Evolutionary conservation across 2,888 invertebrate species (phyloP).

Genomic region (Aphidius colemani): DNA sequence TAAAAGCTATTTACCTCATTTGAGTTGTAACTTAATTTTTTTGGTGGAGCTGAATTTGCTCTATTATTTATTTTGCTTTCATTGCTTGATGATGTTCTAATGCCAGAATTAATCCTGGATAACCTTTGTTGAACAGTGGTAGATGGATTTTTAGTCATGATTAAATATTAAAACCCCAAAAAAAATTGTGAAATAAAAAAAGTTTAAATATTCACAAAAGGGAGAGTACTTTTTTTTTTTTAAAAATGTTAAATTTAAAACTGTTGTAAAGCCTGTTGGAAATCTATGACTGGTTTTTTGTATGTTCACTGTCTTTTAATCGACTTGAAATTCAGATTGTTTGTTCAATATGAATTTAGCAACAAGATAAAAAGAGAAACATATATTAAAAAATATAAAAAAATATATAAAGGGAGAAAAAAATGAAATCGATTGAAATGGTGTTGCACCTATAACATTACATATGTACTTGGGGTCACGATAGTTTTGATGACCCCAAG

Average conservation of each 20-base stretch:
- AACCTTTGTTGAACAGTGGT: conserved; percentile 2
- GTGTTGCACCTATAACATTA: neutral
- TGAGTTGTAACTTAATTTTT: neutral
- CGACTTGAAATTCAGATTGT: conserved; percentile 37
- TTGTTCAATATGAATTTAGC: conserved; percentile 49
- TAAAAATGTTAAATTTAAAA: neutral
- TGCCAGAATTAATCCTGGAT: neutral
- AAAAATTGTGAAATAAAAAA: too few relatives aligned
- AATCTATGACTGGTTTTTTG: too few relatives aligned
- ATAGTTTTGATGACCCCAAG: conserved; percentile 13
- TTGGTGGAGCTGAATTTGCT: conserved; percentile 10
- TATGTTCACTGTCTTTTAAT: neutral
- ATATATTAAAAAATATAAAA: conserved; percentile 13
- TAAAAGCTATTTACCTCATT: neutral
- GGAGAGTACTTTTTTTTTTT: too few relatives aligned
- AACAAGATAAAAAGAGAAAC: conserved; percentile 25
- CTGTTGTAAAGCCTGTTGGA: neutral
- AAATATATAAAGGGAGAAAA: neutral
- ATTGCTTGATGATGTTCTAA: neutral
- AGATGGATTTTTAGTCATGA: conserved; percentile 12
- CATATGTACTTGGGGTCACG: conserved; percentile 15
- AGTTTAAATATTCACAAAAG: neutral
- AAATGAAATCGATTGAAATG: conserved; percentile 8
- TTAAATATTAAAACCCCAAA: too few relatives aligned
- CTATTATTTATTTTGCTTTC: neutral